Percentiles rank a stretch among this genome's conserved stretches.
Conservation (phyloP, 2,797 vertebrate genomes). For the Smutsia gigantea region DNA sequence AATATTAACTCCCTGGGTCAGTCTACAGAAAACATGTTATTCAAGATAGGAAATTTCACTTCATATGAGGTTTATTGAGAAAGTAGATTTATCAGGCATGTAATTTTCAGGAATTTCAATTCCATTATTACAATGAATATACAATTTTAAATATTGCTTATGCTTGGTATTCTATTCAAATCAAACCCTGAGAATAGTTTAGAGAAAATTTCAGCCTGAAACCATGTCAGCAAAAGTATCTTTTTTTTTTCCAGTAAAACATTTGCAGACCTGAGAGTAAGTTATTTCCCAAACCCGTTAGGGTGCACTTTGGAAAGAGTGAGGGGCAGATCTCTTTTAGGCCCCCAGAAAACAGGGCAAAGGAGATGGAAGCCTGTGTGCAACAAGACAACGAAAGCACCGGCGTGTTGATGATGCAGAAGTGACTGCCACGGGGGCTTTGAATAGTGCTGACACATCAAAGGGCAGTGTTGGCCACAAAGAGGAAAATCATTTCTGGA, state of each 20-base stretch:
- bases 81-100: conserved; percentile 43
- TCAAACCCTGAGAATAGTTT: background rate
- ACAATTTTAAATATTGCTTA: conserved; percentile 24
- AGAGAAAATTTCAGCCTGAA: conserved; percentile 16
- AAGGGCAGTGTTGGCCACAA: background rate
- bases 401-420: conserved; percentile 39
- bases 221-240: conserved; percentile 36
- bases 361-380: background rate
- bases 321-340: background rate
- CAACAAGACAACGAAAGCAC: conserved; percentile 36
- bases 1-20: conserved; percentile 11
- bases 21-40: background rate
- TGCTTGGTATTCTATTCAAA: conserved; percentile 4
- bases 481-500: conserved; percentile 38
- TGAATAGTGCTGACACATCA: conserved; percentile 51
- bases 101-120: conserved; percentile 7
- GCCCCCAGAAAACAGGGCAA: background rate
- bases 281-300: background rate
- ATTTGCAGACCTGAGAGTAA: background rate
- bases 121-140: background rate
- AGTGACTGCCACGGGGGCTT: background rate
- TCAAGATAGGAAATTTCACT: conserved; percentile 30
- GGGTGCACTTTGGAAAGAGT: background rate
- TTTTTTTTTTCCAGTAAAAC: background rate
- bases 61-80: background rate